These are phyloP conservation scores for Setipinna tenuifilis DNA, from an alignment of 2,797 vertebrate genomes.

Conservation along the genomic window DNA sequence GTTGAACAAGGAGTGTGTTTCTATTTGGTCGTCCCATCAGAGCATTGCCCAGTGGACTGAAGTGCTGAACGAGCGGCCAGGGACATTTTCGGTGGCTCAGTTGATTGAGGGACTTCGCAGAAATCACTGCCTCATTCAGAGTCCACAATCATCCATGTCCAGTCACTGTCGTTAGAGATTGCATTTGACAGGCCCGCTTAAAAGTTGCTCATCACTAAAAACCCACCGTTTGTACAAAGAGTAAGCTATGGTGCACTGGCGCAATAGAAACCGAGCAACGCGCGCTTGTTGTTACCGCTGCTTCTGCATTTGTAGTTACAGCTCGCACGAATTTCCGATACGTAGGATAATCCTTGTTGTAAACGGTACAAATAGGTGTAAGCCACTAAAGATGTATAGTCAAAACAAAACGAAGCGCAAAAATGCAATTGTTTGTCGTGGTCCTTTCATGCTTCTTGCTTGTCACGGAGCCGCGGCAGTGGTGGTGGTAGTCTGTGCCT, in stretches of 20 bases:
- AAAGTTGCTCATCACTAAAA: neutral
- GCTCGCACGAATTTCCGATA: neutral
- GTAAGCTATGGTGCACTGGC: neutral
- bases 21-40: constrained; percentile 23
- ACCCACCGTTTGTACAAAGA: neutral
- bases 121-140: constrained; percentile 19
- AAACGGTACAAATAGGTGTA: neutral
- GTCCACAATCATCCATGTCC: constrained; percentile 9
- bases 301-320: neutral
- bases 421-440: neutral
- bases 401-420: neutral
- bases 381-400: neutral
- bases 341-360: neutral
- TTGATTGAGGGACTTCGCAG: constrained; percentile 3
- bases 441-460: neutral
- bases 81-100: neutral
- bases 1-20: neutral
- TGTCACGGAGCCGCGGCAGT: neutral
- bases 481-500: neutral
- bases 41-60: neutral
- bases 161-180: constrained; percentile 1
- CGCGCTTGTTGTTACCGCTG: neutral
- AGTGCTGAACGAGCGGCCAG: neutral
- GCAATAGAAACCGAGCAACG: neutral
- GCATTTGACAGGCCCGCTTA: neutral